Evolutionary conservation across 1,140 invertebrate species (phyloP).

Genomic region (Megalonaias nervosa): DNA sequence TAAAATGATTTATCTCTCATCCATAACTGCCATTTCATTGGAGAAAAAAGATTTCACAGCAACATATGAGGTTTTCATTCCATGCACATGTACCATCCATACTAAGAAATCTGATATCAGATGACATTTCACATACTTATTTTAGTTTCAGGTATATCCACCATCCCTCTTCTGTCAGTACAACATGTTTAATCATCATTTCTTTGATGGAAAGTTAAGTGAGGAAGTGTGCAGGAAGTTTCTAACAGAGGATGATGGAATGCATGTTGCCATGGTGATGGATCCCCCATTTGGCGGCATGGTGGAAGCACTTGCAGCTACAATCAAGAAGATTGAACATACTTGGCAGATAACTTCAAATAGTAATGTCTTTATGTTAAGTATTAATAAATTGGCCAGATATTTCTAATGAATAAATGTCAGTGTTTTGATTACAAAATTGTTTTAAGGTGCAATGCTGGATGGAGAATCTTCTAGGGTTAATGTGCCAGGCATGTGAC

Average conservation of each 20-base stretch:
- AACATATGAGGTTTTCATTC: no score
- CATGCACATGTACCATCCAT: not conserved
- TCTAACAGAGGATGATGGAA: conserved; percentile 74
- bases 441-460: no score
- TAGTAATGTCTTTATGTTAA: conserved; percentile 10
- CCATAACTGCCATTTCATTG: no score
- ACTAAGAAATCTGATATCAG: not conserved
- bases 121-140: not conserved
- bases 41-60: no score
- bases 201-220: conserved; percentile 78
- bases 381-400: no score
- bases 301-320: conserved; percentile 83
- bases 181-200: conserved; percentile 92
- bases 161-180: conserved; percentile 82
- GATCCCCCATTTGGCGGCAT: conserved; percentile 93
- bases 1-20: no score
- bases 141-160: conserved; percentile 80
- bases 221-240: conserved; percentile 77
- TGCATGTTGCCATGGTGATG: conserved; percentile 79
- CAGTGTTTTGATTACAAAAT: no score
- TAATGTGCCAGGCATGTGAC: no score
- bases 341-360: conserved; percentile 20
- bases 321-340: conserved; percentile 76
- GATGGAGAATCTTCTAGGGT: no score
- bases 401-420: no score